A percentile compares a stretch with the other conserved stretches of the same genome.
Evolutionary conservation across 2,113 vertebrate genomes (phyloP).

Genomic region (Saccopteryx leptura): DNA sequence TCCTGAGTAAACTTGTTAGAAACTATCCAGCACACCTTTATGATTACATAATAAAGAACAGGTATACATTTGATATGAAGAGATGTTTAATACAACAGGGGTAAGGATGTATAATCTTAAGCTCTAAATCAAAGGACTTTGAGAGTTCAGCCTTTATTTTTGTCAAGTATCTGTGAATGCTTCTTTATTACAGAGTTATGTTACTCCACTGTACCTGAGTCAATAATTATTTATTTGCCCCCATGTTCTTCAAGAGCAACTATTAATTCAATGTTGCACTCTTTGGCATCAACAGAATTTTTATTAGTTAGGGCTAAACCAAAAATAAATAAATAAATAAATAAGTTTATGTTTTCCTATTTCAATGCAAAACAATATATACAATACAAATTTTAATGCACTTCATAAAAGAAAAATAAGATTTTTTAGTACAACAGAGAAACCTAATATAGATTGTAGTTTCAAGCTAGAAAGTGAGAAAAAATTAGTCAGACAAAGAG

Average conservation of each 20-base stretch:
- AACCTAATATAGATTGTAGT: not conserved
- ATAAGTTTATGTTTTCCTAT: not conserved
- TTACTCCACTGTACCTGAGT: not conserved
- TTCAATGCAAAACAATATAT: not conserved
- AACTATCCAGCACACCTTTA: not conserved
- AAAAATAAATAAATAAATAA: not conserved
- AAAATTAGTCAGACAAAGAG: not conserved
- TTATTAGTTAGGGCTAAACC: not conserved
- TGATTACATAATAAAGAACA: not conserved
- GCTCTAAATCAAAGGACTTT: not conserved
- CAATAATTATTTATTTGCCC: not conserved
- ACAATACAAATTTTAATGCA: not conserved
- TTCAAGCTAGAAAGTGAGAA: not conserved
- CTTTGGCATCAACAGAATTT: not conserved
- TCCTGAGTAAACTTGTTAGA: not conserved
- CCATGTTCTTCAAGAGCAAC: not conserved
- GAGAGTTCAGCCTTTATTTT: slow-evolving; percentile 6
- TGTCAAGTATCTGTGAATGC: not conserved
- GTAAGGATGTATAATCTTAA: not conserved
- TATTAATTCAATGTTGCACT: not conserved
- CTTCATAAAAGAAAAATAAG: not conserved
- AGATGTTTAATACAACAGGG: not conserved
- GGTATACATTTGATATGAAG: not conserved
- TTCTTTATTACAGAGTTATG: not conserved
- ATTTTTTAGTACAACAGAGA: not conserved